Evolutionary conservation across 2,113 vertebrate genomes (phyloP).

Genomic region (Spea bombifrons): DNA sequence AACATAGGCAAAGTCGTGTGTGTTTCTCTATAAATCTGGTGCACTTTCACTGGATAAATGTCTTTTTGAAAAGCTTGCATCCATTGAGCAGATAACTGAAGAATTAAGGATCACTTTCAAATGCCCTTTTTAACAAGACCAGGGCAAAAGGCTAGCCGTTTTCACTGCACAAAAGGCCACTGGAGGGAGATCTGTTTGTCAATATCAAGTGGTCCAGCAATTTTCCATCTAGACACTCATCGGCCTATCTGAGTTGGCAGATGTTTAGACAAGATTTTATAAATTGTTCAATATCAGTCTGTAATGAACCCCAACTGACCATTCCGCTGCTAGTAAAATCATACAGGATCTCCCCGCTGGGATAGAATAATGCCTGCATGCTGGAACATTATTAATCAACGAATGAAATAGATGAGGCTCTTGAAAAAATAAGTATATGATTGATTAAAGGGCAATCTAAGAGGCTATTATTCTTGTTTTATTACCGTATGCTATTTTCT

Average conservation of each 20-base stretch:
- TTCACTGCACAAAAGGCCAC: conserved; percentile 75
- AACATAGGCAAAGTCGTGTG: background rate
- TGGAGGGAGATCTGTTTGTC: conserved; percentile 78
- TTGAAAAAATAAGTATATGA: conserved; percentile 85
- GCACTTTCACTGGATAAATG: background rate
- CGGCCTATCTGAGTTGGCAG: conserved; percentile 89
- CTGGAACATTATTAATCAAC: conserved; percentile 88
- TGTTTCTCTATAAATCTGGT: background rate
- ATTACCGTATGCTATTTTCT: conserved; percentile 80
- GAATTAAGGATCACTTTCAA: conserved; percentile 75
- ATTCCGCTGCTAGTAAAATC: conserved; percentile 85
- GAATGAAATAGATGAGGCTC: conserved; percentile 87
- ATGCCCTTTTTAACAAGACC: conserved; percentile 77
- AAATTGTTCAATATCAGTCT: conserved; percentile 92
- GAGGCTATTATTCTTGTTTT: conserved; percentile 83
- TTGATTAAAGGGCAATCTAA: conserved; percentile 89
- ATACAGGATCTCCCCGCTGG: conserved; percentile 82
- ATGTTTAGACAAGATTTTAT: conserved; percentile 99
- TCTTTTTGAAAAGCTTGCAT: conserved; percentile 7
- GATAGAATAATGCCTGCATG: conserved; percentile 82
- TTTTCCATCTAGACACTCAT: conserved; percentile 78
- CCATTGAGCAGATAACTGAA: conserved; percentile 62
- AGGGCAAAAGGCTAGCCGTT: conserved; percentile 76
- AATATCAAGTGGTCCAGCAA: conserved; percentile 82
- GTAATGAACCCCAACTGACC: conserved; percentile 97